Evolutionary conservation across 53 echinoderm and acorn worm genomes (phyloP), one percentile per base, ranked within the genome.

Genomic region (Holothuria scabra): DNA sequence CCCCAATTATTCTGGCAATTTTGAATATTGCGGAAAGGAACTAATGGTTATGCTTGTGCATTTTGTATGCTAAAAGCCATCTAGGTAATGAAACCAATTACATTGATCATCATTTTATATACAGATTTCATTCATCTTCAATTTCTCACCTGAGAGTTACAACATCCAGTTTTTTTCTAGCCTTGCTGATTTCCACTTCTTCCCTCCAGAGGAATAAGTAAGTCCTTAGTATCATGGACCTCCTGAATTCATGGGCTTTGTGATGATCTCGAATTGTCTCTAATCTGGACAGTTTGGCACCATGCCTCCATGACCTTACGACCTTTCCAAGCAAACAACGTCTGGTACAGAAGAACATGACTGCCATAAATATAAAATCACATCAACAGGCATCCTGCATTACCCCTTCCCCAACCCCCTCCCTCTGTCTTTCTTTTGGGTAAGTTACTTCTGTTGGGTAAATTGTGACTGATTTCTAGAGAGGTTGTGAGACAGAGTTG

Each of bases 221-320:
- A 30, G 64, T 65, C 88, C 85, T 88, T 65, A 88, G 34, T 55
- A 87, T 61, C 28, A 71, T 60, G n/a, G 56, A 37, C 30, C 90
- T 84, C 65, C 84, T 90, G 12, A 87, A 64, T 65, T 89, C 87
- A 67, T 87, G 68, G 44, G 93, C 93, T 52, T 79, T 80, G 63
- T 87, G 81, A 64, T 86, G 83, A 13, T 90, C 80, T 14, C 84
- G 72, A 10, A 55, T 79, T 37, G 84, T 75, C 56, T 93, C 90
- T 18, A 81, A 74, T 57, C 81, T 87, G 35, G 81, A 46, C 13
- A 93, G 60, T 56, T 72, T 44, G 26, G 72, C 46, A 5, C 72
- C 72, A 46, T 72, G 72, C 20, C 72, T 72, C 72, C 72, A 72
- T 13, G 72, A 44, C 22, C 72, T 41, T 25, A 72, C 22, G 23